These are phyloP conservation scores for Branchellion lobata DNA, from an alignment of 2,888 invertebrate genomes.

Conservation along the genomic window DNA sequence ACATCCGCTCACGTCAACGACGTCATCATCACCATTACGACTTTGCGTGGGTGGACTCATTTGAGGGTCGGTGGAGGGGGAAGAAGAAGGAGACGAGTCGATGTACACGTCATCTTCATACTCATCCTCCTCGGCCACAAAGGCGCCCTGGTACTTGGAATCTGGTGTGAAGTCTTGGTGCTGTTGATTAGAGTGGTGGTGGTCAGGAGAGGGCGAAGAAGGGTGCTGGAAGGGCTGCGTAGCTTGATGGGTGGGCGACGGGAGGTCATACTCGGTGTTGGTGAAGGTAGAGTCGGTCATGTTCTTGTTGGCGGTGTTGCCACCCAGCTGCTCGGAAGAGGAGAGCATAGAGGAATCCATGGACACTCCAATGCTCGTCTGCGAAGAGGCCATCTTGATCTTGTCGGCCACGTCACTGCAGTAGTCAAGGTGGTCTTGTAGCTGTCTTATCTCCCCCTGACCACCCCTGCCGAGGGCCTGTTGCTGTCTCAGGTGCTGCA, in stretches of 20 bases:
- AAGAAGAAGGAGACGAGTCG: conserved; percentile 10
- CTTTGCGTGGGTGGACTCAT: background rate
- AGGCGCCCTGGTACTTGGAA: background rate
- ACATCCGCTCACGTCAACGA: background rate
- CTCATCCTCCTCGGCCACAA: conserved; percentile 3
- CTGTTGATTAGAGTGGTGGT: background rate
- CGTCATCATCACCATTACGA: conserved; percentile 16
- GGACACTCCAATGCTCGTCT: background rate
- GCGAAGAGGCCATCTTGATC: conserved; percentile 25
- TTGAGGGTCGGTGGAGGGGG: conserved; percentile 5
- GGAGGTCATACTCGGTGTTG: conserved; percentile 3
- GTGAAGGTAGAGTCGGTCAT: conserved; percentile 3
- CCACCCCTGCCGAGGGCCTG: background rate
- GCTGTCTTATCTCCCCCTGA: background rate
- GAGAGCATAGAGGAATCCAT: background rate
- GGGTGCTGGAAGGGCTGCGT: background rate
- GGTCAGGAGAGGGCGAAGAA: background rate
- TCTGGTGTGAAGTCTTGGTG: background rate
- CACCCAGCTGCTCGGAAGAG: background rate
- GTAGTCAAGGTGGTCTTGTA: conserved; percentile 14
- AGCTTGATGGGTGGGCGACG: conserved; percentile 8
- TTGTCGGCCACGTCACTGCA: conserved; percentile 14
- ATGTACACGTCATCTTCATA: conserved; percentile 41
- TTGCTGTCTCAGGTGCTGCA: background rate
- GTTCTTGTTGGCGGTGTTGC: background rate